Base-by-base conservation (phyloP, 2,888 invertebrate species). In the Cephus sareptanus region DNA sequence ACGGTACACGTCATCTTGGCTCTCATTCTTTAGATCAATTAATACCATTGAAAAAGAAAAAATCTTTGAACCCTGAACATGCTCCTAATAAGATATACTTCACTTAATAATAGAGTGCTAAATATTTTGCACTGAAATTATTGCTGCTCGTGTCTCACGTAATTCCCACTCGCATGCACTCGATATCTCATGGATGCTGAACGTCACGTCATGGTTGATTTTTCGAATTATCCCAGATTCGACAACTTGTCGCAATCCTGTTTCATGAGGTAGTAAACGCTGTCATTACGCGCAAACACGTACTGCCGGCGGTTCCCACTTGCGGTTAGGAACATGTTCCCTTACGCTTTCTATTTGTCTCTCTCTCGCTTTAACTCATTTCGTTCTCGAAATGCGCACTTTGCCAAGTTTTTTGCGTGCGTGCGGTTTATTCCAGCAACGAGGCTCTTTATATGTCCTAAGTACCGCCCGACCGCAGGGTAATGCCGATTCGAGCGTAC, bases 221-320 rank as follows among this genome's bases (percentile, higher is more conserved):
- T 23, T 15, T 23, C 15, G 56, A 56, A 56, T 23, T 56, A 56
- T 56, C 82, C 75, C 71, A 76, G 81, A 87, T 86, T 86, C 82
- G 83, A 71, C 82, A 78, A 73, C 75, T 81, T 74, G 79, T 81
- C 79, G 82, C 84, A 83, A 83, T 83, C 84, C 85, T 83, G 85
- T 86, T 85, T 83, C 86, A 80, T 82, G 84, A 84, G 83, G 78
- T 82, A 81, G 84, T 85, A 86, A 88, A 86, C 83, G 83, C 85
- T 83, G 82, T 85, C 86, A 83, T 88, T 87, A 88, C 81, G 83
- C 82, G 81, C 81, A 82, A 82, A 81, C 82, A 82, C 23, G 23
- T 56, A 56, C 77, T 83, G 80, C 76, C 73, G 78, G 75, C 79
- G 77, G 75, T 79, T 77, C 83, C 80, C 80, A 78, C 76, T 85